Evolutionary conservation across 2,888 invertebrate genomes (phyloP), one percentile per base, ranked within the genome.

Genomic region (Drosophila hawaiiensis): DNA sequence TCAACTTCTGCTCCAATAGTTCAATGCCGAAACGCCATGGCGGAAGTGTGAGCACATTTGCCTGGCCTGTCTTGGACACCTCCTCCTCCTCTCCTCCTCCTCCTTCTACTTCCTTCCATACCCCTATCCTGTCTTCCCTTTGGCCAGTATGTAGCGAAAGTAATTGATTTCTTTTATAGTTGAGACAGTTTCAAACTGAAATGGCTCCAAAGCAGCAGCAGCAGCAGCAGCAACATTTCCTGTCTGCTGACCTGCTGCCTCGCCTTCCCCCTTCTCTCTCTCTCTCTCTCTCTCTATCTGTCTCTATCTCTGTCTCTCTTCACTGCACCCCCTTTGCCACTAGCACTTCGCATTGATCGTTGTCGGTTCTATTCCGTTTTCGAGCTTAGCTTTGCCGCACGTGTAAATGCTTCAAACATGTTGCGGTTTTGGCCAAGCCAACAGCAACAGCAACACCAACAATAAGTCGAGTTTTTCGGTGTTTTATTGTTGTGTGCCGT

Each of bases 131-230:
- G 47, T 47, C 47, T 25, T 25, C 28, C 35, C 43, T 37, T 52
- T 58, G 58, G 53, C 47, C 79, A 75, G 71, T 67, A 65, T 66
- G 71, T 78, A 85, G 88, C 85, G 88, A 88, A 88, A 88, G 87
- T 88, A 88, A 88, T 88, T 88, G 87, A 88, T 88, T 88, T 90
- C 89, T 85, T 85, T 90, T 88, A 89, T 82, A 87, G 80, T 82
- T 87, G 88, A 89, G 86, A 89, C 86, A 87, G 89, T 89, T 86
- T 89, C 79, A 60, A 89, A 81, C 89, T 83, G 63, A 87, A 87
- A 84, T 84, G 78, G 84, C 73, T 81, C 47, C 58, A 68, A 69
- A 76, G 47, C 53, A 47, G 43, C 35, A 22, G 67, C 70, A 65
- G 74, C 79, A 79, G 76, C 79, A 79, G 76, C 74, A 62, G 79